These are phyloP conservation scores for Florisuga fusca DNA, from an alignment of 2,797 vertebrate species.

Conservation along the genomic window DNA sequence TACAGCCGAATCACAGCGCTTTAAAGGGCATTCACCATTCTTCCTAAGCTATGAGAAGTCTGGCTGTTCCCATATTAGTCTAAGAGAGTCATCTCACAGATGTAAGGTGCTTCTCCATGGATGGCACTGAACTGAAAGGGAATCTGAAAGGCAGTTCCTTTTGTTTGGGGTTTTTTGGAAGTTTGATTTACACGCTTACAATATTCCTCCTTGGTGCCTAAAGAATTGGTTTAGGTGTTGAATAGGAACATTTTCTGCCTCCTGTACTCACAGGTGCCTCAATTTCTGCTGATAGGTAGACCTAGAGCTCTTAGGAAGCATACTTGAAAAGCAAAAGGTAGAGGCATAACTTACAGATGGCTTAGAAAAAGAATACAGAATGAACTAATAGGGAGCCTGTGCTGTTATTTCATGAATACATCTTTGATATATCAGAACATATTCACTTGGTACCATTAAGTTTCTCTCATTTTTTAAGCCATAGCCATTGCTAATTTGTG, in stretches of 20 bases:
- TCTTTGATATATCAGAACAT: not conserved
- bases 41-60: not conserved
- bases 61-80: not conserved
- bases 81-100: not conserved
- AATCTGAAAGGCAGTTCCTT: not conserved
- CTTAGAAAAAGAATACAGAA: not conserved
- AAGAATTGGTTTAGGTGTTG: not conserved
- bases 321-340: not conserved
- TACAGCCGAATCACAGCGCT: slow-evolving; percentile 17
- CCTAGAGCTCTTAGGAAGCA: not conserved
- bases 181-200: not conserved
- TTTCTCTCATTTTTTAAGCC: not conserved
- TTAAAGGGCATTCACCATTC: not conserved
- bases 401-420: not conserved
- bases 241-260: not conserved
- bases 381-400: not conserved
- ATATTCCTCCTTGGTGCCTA: not conserved
- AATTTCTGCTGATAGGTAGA: not conserved
- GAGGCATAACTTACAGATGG: no score
- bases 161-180: not conserved
- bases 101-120: not conserved
- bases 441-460: not conserved
- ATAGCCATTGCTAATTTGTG: not conserved
- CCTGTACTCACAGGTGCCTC: not conserved
- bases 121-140: not conserved